Evolutionary conservation across 2,113 vertebrate genomes (phyloP).

Genomic region (Solea senegalensis): DNA sequence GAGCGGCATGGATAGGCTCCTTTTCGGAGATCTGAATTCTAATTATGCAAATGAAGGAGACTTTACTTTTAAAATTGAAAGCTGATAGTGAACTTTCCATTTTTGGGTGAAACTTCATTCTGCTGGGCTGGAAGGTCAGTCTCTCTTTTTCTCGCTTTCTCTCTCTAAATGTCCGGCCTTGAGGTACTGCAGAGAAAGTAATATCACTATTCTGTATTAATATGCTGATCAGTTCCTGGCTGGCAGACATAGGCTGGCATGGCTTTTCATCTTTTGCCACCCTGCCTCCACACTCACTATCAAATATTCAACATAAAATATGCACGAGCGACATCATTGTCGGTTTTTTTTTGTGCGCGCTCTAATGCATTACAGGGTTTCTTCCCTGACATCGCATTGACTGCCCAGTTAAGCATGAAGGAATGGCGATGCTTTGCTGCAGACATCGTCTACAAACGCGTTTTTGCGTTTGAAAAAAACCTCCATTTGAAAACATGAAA

Average conservation of each 20-base stretch:
- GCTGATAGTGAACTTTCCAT: slow-evolving; percentile 61
- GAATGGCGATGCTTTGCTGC: slow-evolving; percentile 36
- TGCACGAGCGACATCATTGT: slow-evolving; percentile 46
- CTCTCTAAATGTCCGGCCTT: slow-evolving; percentile 63
- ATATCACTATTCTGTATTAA: slow-evolving; percentile 67
- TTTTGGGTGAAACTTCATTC: slow-evolving; percentile 52
- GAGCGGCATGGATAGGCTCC: slow-evolving; percentile 30
- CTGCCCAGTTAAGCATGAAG: slow-evolving; percentile 49
- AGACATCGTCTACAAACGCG: slow-evolving; percentile 50
- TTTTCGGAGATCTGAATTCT: slow-evolving; percentile 57
- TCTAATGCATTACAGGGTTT: slow-evolving; percentile 40
- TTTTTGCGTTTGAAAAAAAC: no score
- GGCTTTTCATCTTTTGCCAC: slow-evolving; percentile 52
- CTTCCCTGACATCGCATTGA: slow-evolving; percentile 36
- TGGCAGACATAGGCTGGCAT: slow-evolving; percentile 46
- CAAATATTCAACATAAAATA: slow-evolving; percentile 63
- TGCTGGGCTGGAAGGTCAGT: slow-evolving; percentile 64
- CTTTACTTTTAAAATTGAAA: slow-evolving; percentile 67
- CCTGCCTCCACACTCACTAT: slow-evolving; percentile 44
- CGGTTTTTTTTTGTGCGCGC: slow-evolving; percentile 38
- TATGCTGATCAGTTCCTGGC: slow-evolving; percentile 68
- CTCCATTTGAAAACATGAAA: slow-evolving; percentile 45
- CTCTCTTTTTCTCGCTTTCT: slow-evolving; percentile 18
- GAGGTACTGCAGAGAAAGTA: slow-evolving; percentile 59
- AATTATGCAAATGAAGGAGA: slow-evolving; percentile 71